These are phyloP conservation scores for Archocentrus centrarchus DNA, from an alignment of 2,113 vertebrate genomes.

Conservation along the genomic window DNA sequence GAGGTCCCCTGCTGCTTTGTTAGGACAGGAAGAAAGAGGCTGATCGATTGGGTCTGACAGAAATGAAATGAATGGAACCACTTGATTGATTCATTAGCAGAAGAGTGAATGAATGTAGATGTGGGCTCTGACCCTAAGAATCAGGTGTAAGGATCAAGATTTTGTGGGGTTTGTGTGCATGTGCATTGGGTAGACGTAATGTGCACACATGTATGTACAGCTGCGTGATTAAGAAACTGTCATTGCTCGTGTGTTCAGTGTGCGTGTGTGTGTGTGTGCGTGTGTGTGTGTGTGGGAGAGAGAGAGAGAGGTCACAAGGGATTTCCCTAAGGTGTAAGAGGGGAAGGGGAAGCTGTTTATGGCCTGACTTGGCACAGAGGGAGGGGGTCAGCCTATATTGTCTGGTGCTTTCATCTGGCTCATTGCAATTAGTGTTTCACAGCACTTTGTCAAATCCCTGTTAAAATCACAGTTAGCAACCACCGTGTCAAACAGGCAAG, in stretches of 20 bases:
- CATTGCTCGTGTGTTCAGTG: constrained; percentile 46
- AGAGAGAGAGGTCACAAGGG: constrained; percentile 50
- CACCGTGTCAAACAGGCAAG: neutral
- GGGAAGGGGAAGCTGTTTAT: constrained; percentile 68
- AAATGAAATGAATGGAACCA: constrained; percentile 71
- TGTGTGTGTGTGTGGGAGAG: constrained; percentile 20
- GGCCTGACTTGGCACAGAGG: constrained; percentile 75
- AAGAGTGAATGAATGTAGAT: constrained; percentile 38
- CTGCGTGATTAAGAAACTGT: constrained; percentile 56
- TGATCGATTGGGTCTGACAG: constrained; percentile 79
- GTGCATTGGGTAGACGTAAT: constrained; percentile 44
- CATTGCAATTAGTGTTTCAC: constrained; percentile 69
- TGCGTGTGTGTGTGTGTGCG: neutral
- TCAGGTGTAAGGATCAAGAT: constrained; percentile 1
- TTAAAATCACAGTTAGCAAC: constrained; percentile 34
- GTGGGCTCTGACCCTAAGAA: constrained; percentile 51
- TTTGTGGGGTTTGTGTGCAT: constrained; percentile 18
- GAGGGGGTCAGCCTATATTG: constrained; percentile 66
- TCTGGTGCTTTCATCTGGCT: constrained; percentile 66
- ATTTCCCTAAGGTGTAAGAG: constrained; percentile 69
- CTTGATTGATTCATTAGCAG: constrained; percentile 78
- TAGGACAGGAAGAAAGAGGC: constrained; percentile 46
- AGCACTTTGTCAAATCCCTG: constrained; percentile 40
- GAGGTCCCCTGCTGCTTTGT: constrained; percentile 59
- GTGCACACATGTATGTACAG: constrained; percentile 41